Conservation (phyloP, 1,140 invertebrate species). For the Oedothorax gibbosus region DNA sequence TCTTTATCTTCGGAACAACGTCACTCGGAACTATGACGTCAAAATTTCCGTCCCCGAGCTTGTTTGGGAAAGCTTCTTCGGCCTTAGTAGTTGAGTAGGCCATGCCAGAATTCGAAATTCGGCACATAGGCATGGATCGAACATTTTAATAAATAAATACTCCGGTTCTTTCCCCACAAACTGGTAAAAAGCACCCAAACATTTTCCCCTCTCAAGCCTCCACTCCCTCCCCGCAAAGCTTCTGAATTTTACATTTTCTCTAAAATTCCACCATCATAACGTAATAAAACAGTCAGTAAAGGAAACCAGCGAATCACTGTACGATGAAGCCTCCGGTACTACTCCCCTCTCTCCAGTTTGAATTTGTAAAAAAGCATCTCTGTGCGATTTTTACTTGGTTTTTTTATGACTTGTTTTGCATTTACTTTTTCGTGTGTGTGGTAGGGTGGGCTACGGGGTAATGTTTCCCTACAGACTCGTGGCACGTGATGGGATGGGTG, state of each 20-base stretch:
- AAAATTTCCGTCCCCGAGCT: too few relatives aligned
- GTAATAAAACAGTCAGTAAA: slow-evolving; percentile 60
- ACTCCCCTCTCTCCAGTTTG: slow-evolving; percentile 26
- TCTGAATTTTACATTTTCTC: slow-evolving; percentile 60
- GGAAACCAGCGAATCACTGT: slow-evolving; percentile 56
- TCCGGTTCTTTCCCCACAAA: too few relatives aligned
- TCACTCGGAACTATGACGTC: too few relatives aligned
- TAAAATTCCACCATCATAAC: slow-evolving; percentile 58
- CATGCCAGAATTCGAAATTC: too few relatives aligned
- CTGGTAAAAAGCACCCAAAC: too few relatives aligned
- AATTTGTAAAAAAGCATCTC: background rate
- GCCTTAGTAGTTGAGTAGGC: too few relatives aligned
- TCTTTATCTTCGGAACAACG: too few relatives aligned
- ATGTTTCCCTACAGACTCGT: slow-evolving; percentile 40
- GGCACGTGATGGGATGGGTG: slow-evolving; percentile 30
- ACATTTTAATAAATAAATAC: too few relatives aligned
- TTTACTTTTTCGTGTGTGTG: slow-evolving; percentile 16
- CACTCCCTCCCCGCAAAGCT: slow-evolving; percentile 9
- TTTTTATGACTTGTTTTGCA: slow-evolving; percentile 12
- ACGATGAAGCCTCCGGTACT: slow-evolving; percentile 47
- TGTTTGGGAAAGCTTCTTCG: too few relatives aligned
- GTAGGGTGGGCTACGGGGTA: background rate
- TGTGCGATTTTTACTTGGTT: slow-evolving; percentile 5
- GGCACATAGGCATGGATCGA: too few relatives aligned
- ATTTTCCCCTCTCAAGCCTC: too few relatives aligned